Evolutionary conservation across 1,140 invertebrate genomes (phyloP).

Genomic region (Diorhabda carinulata): DNA sequence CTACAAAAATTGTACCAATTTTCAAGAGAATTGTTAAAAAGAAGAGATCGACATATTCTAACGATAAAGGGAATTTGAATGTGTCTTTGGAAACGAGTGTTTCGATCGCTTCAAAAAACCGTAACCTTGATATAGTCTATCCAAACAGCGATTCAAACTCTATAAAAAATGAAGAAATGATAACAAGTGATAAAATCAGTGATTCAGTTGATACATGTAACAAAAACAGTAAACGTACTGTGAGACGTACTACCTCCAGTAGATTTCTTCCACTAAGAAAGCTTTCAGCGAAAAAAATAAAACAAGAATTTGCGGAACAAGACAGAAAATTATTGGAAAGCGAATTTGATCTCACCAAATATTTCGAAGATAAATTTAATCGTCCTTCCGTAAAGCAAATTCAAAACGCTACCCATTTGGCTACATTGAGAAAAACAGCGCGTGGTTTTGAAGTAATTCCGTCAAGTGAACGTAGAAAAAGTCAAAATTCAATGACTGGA

Average conservation of each 20-base stretch:
- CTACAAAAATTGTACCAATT: too few species aligned
- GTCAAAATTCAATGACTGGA: constrained; percentile 18
- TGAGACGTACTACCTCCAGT: too few species aligned
- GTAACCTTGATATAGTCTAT: neutral
- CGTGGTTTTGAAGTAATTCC: constrained; percentile 35
- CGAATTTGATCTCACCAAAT: constrained; percentile 25
- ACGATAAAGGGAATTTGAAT: neutral
- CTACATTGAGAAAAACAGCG: constrained; percentile 30
- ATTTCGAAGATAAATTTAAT: constrained; percentile 34
- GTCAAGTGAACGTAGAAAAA: constrained; percentile 5
- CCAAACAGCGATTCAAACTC: too few species aligned
- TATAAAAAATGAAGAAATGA: too few species aligned
- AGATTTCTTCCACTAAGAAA: constrained; percentile 20
- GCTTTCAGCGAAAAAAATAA: constrained; percentile 33
- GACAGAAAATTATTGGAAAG: constrained; percentile 33
- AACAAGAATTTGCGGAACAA: constrained; percentile 36
- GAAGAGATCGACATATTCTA: neutral
- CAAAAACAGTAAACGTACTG: too few species aligned
- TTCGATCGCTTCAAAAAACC: neutral
- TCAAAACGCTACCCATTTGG: constrained; percentile 31
- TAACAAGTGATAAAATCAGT: too few species aligned
- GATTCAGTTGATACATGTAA: too few species aligned
- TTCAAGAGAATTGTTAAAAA: neutral
- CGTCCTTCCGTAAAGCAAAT: constrained; percentile 38
- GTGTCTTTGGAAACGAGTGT: neutral